Conservation (phyloP, 2,113 vertebrate genomes). For the Neotoma lepida region DNA sequence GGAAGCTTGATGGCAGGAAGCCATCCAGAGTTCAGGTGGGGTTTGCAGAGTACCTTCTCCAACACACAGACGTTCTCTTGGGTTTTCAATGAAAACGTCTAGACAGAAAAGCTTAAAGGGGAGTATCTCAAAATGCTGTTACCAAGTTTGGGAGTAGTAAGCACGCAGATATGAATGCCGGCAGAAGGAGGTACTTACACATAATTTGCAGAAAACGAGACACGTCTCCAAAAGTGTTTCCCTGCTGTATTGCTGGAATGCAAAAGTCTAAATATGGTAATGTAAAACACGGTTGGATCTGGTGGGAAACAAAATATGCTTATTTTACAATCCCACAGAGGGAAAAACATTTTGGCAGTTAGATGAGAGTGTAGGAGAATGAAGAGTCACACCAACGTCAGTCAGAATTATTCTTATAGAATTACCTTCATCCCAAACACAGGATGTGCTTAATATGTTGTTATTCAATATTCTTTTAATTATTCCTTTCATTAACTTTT, state of each 20-base stretch:
- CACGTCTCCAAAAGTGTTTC: conserved; percentile 52
- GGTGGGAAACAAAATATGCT: conserved; percentile 60
- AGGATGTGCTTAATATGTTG: conserved; percentile 24
- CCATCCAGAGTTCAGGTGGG: neutral
- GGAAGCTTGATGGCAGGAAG: conserved; percentile 36
- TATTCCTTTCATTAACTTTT: conserved; percentile 75
- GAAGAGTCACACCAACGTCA: conserved; percentile 51
- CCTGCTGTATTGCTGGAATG: conserved; percentile 61
- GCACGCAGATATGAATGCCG: conserved; percentile 51
- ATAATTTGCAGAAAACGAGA: conserved; percentile 68
- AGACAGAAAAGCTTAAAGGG: conserved; percentile 52
- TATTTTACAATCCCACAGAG: conserved; percentile 62
- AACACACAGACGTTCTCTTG: conserved; percentile 37
- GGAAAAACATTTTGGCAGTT: conserved; percentile 70
- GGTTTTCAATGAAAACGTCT: conserved; percentile 13
- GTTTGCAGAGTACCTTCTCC: conserved; percentile 9
- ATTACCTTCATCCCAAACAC: conserved; percentile 44
- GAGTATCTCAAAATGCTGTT: conserved; percentile 61
- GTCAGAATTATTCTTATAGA: conserved; percentile 53
- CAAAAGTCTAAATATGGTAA: conserved; percentile 66
- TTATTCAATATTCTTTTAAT: conserved; percentile 72
- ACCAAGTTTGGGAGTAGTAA: conserved; percentile 45
- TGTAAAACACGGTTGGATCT: conserved; percentile 59
- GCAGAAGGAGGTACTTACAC: conserved; percentile 9
- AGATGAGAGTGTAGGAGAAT: conserved; percentile 56